phyloP scores from a whole-genome alignment of 2,113 vertebrate genomes.

The Pimephales promelas region DNA sequence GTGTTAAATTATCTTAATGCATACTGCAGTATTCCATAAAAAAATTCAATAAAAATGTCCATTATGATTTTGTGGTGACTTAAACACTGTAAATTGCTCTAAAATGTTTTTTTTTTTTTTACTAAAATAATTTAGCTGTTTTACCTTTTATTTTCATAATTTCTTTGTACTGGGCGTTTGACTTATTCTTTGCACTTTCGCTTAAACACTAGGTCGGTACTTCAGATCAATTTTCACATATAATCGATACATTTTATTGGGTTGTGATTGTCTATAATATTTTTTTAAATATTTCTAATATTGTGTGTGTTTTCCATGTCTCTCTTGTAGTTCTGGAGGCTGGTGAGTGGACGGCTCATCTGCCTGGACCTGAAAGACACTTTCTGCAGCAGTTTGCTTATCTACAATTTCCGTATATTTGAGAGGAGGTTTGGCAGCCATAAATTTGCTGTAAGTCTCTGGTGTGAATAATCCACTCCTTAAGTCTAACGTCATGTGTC shows the following conservation, averaged over 20 bases:
- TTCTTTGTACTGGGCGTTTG: too few species aligned
- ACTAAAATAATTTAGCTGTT: not conserved
- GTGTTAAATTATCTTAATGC: too few species aligned
- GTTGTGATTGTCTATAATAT: not conserved
- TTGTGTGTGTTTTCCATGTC: slow-evolving; percentile 16
- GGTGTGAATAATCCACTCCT: not conserved
- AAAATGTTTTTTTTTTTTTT: not conserved
- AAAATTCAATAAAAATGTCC: too few species aligned
- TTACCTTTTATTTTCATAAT: too few species aligned
- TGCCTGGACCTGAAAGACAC: slow-evolving; percentile 79
- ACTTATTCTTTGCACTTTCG: too few species aligned
- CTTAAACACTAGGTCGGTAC: too few species aligned
- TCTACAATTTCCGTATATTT: slow-evolving; percentile 81
- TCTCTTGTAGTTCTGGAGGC: slow-evolving; percentile 71
- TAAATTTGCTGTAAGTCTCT: slow-evolving; percentile 76
- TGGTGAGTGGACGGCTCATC: slow-evolving; percentile 71
- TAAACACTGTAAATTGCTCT: not conserved
- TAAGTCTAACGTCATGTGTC: too few species aligned
- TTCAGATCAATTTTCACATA: not conserved
- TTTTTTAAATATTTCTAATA: not conserved
- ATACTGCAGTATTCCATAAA: too few species aligned
- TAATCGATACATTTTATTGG: not conserved
- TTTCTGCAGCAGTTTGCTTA: slow-evolving; percentile 80
- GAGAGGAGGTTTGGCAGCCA: slow-evolving; percentile 79
- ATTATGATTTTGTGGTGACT: too few species aligned